Conservation (phyloP, 1,140 invertebrate species). For the Radopholus similis region DNA sequence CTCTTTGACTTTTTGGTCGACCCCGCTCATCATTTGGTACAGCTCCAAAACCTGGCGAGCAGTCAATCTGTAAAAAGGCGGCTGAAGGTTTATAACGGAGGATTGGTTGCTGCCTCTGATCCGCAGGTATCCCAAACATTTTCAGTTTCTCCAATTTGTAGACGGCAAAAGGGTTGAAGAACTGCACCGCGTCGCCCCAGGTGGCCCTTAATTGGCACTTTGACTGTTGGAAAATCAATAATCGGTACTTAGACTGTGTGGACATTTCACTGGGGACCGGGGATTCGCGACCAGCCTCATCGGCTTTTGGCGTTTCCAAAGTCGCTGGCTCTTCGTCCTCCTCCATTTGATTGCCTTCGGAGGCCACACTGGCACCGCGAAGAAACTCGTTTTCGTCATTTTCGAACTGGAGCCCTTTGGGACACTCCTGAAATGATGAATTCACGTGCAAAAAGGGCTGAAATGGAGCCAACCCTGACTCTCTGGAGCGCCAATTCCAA, state of each 20-base stretch:
- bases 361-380: constrained; percentile 6
- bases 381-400: constrained; percentile 22
- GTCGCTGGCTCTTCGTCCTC: not conserved
- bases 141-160: constrained; percentile 56
- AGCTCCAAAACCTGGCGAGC: constrained; percentile 55
- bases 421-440: constrained; percentile 19
- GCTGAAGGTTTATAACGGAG: too few relatives aligned
- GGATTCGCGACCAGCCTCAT: not conserved
- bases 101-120: too few relatives aligned
- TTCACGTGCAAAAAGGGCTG: not conserved
- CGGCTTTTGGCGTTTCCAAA: not conserved
- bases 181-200: constrained; percentile 25
- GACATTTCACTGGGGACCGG: not conserved
- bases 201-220: not conserved
- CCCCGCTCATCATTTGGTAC: constrained; percentile 48
- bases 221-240: not conserved
- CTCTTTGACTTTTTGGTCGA: constrained; percentile 44
- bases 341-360: not conserved
- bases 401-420: constrained; percentile 24
- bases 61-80: too few relatives aligned
- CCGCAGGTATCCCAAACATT: constrained; percentile 59
- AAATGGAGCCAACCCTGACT: constrained; percentile 11
- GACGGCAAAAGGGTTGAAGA: constrained; percentile 55
- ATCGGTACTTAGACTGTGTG: not conserved
- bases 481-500: constrained; percentile 50